A percentile compares a stretch with the other conserved stretches of the same genome.
Conservation (phyloP, 2,797 vertebrate genomes). For the Anabas testudineus region DNA sequence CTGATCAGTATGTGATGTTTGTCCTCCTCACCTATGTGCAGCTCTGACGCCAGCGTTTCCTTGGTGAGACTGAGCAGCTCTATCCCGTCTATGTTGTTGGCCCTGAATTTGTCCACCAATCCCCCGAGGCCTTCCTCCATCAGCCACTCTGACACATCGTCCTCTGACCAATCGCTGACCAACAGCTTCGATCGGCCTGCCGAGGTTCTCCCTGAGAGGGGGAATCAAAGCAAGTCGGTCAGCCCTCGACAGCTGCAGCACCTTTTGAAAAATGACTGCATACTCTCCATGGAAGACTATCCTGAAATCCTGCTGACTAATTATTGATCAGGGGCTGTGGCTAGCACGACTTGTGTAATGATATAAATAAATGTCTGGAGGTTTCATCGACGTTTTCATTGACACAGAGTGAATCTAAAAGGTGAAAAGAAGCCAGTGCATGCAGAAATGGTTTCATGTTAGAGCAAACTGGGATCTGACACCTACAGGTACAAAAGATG, state of each 20-base stretch:
- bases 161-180: slow-evolving; percentile 92
- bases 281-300: slow-evolving; percentile 19
- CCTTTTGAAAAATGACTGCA: slow-evolving; percentile 47
- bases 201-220: slow-evolving; percentile 74
- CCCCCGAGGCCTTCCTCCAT: slow-evolving; percentile 85
- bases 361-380: slow-evolving; percentile 43
- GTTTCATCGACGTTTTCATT: slow-evolving; percentile 38
- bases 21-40: slow-evolving; percentile 91
- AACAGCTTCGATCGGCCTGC: slow-evolving; percentile 72
- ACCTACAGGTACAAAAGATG: neutral
- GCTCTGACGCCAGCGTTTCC: slow-evolving; percentile 90
- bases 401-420: slow-evolving; percentile 25
- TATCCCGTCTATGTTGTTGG: slow-evolving; percentile 94
- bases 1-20: slow-evolving; percentile 38
- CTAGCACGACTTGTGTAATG: neutral
- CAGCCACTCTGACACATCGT: slow-evolving; percentile 92
- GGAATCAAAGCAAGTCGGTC: slow-evolving; percentile 56
- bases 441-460: slow-evolving; percentile 3
- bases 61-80: slow-evolving; percentile 92
- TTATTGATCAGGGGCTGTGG: slow-evolving; percentile 55
- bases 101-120: slow-evolving; percentile 87
- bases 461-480: neutral
- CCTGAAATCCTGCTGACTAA: slow-evolving; percentile 36
- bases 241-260: slow-evolving; percentile 24
- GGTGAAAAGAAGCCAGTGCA: slow-evolving; percentile 19